Evolutionary conservation across 2,113 vertebrate species (phyloP).

Genomic region (Larimichthys crocea): DNA sequence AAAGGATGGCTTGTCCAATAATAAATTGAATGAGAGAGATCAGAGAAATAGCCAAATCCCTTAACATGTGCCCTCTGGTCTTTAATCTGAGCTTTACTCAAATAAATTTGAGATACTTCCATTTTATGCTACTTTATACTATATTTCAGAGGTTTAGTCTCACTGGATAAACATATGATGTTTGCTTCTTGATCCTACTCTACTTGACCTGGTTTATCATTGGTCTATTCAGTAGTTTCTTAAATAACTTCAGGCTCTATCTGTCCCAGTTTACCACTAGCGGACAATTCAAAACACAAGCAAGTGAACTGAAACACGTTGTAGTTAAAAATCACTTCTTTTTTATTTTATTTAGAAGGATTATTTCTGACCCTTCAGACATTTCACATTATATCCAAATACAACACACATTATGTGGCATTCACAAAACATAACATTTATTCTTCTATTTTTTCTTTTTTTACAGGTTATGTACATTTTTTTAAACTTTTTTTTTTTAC

Average conservation of each 20-base stretch:
- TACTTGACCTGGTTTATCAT: neutral
- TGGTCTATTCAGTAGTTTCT: neutral
- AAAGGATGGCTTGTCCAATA: conserved; percentile 26
- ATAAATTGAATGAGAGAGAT: conserved; percentile 25
- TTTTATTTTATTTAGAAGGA: conserved; percentile 49
- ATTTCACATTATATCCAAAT: conserved; percentile 44
- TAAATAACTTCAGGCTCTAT: neutral
- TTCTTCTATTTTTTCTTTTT: conserved; percentile 64
- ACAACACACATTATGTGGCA: conserved; percentile 49
- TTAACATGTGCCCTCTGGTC: neutral
- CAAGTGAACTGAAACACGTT: neutral
- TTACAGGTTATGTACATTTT: conserved; percentile 72
- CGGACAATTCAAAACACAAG: conserved; percentile 1
- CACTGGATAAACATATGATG: no score
- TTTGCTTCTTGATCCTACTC: neutral
- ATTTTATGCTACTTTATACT: neutral
- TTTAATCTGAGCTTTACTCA: conserved; percentile 8
- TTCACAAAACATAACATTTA: conserved; percentile 58
- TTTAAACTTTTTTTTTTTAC: conserved; percentile 48
- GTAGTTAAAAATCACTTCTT: conserved; percentile 17
- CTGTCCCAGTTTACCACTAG: neutral
- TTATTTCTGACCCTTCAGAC: conserved; percentile 31
- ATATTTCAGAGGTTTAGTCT: neutral
- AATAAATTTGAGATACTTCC: neutral
- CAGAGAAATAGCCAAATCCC: neutral